Percentiles rank a stretch among this genome's conserved stretches.
phyloP scores from a whole-genome alignment of 2,797 vertebrate species.

The Microchirus variegatus region DNA sequence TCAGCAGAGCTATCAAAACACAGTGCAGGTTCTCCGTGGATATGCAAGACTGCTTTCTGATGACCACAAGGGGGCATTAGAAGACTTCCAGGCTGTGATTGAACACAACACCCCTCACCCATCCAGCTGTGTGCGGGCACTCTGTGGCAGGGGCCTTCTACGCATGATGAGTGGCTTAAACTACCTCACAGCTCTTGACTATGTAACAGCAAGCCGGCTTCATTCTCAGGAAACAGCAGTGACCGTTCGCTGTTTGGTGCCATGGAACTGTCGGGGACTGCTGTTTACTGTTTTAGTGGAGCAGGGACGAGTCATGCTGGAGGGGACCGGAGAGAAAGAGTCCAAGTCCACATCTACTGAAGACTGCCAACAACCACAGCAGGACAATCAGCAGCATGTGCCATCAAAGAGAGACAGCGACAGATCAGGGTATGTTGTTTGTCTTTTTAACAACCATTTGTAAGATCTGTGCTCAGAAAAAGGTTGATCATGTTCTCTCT shows the following conservation, averaged over 20 bases:
- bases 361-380: constrained; percentile 39
- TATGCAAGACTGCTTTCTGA: constrained; percentile 87
- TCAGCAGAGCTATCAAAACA: constrained; percentile 85
- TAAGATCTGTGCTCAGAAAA: neutral
- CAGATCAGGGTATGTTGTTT: constrained; percentile 79
- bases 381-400: constrained; percentile 22
- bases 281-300: constrained; percentile 90
- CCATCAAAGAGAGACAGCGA: constrained; percentile 46
- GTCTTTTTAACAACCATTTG: neutral
- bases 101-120: constrained; percentile 88
- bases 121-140: constrained; percentile 89
- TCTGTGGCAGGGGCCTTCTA: constrained; percentile 92
- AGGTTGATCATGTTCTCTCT: too few relatives aligned
- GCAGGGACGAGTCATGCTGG: constrained; percentile 89
- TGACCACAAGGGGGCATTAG: constrained; percentile 80
- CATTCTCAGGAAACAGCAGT: constrained; percentile 87
- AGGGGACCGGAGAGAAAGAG: constrained; percentile 53
- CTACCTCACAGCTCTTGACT: constrained; percentile 91
- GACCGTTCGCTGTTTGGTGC: constrained; percentile 89
- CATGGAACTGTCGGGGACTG: constrained; percentile 93
- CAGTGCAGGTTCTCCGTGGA: constrained; percentile 88
- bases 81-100: constrained; percentile 92
- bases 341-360: constrained; percentile 24
- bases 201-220: constrained; percentile 89
- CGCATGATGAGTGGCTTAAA: constrained; percentile 83